Evolutionary conservation across 2,797 vertebrate genomes (phyloP).

Genomic region (Halcyon chelicuti): DNA sequence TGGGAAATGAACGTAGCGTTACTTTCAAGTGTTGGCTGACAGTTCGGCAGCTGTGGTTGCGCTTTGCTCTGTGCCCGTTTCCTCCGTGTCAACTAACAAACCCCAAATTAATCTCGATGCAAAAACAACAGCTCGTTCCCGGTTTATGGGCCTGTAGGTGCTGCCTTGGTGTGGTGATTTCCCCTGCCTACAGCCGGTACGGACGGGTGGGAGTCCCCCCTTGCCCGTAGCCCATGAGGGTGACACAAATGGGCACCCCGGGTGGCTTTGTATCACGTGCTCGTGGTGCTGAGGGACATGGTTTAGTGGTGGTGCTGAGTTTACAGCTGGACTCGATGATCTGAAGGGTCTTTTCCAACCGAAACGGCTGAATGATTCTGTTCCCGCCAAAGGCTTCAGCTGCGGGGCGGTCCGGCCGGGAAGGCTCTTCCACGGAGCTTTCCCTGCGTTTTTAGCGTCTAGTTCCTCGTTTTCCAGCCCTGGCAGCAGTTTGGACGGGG

Average conservation of each 20-base stretch:
- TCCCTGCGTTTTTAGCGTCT: no score
- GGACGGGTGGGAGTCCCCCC: background rate
- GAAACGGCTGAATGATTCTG: no score
- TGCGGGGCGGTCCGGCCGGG: background rate
- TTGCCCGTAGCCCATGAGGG: background rate
- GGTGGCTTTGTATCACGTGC: background rate
- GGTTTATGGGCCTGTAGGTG: fast-evolving
- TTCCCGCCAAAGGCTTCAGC: background rate
- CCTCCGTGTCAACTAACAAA: background rate
- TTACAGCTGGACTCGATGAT: fast-evolving
- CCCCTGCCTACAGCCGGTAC: fast-evolving
- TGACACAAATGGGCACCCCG: background rate
- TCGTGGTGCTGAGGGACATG: background rate
- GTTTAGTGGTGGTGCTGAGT: background rate
- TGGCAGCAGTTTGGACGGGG: background rate
- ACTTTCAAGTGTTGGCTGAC: background rate
- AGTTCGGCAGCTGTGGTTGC: background rate
- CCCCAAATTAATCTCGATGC: background rate
- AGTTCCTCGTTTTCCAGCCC: background rate
- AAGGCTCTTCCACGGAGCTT: background rate
- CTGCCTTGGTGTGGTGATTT: background rate
- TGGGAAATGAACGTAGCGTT: background rate
- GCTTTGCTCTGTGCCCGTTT: background rate
- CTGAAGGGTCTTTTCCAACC: background rate
- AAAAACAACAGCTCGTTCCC: background rate